Conservation (phyloP, 2,113 vertebrate species). For the Elephantulus edwardii region DNA sequence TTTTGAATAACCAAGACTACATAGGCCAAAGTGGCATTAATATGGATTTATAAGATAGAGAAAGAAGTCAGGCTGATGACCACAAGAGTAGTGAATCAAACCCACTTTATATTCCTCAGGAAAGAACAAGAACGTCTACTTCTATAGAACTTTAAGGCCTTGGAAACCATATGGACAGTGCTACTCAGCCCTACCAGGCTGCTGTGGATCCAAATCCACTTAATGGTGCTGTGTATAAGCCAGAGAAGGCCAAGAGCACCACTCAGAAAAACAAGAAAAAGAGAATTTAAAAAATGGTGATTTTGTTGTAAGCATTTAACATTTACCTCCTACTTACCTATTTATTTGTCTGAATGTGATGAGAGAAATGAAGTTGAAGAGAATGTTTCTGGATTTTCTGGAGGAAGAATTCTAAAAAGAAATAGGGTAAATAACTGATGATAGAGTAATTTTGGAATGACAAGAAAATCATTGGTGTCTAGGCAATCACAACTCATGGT, state of each 20-base stretch:
- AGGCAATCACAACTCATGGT: too few species aligned
- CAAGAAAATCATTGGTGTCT: too few species aligned
- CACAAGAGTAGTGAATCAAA: too few species aligned
- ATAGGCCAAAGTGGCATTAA: not conserved
- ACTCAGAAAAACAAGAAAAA: not conserved
- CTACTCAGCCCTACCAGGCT: too few species aligned
- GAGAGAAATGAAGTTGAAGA: not conserved
- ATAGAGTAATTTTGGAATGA: not conserved
- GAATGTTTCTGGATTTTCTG: not conserved
- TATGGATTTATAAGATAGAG: not conserved
- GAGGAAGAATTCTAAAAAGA: not conserved
- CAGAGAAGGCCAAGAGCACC: not conserved
- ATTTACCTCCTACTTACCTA: not conserved
- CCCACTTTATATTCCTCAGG: too few species aligned
- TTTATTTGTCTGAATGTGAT: not conserved
- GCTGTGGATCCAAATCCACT: too few species aligned
- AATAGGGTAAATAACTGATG: not conserved
- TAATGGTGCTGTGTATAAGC: too few species aligned
- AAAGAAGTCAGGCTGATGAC: too few species aligned
- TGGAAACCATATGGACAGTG: too few species aligned
- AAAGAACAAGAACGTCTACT: too few species aligned
- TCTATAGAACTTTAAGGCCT: too few species aligned
- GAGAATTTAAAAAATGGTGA: not conserved
- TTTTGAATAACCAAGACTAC: not conserved
- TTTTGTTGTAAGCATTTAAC: not conserved